These are phyloP conservation scores for Melinaea menophilus DNA, from an alignment of 2,888 invertebrate species.

Conservation along the genomic window DNA sequence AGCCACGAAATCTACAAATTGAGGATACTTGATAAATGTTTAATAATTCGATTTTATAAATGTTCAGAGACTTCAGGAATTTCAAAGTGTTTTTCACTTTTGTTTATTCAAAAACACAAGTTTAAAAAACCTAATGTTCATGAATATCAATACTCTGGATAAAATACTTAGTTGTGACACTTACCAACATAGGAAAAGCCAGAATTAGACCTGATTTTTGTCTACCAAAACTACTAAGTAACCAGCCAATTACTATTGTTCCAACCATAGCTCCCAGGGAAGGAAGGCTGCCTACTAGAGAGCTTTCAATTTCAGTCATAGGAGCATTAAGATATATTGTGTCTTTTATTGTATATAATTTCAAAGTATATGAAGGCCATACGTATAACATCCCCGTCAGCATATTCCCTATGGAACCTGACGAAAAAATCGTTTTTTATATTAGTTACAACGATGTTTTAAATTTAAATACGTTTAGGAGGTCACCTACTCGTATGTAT, in stretches of 20 bases:
- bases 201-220: slow-evolving; percentile 73
- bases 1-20: slow-evolving; percentile 76
- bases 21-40: neutral
- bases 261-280: slow-evolving; percentile 75
- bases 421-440: slow-evolving; percentile 22
- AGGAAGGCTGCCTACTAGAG: slow-evolving; percentile 76
- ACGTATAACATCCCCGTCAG: slow-evolving; percentile 63
- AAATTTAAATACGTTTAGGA: too few relatives aligned
- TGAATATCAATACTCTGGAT: too few relatives aligned
- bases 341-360: slow-evolving; percentile 55
- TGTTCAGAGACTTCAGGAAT: neutral
- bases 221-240: slow-evolving; percentile 74
- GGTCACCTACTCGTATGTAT: too few relatives aligned
- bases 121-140: slow-evolving; percentile 30
- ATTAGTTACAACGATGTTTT: neutral
- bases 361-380: slow-evolving; percentile 79
- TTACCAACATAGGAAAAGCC: slow-evolving; percentile 69
- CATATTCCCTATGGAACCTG: slow-evolving; percentile 53
- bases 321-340: slow-evolving; percentile 62
- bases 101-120: too few relatives aligned
- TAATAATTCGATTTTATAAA: neutral
- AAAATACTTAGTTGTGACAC: too few relatives aligned
- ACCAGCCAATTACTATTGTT: slow-evolving; percentile 61
- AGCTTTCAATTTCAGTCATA: slow-evolving; percentile 67
- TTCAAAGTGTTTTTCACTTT: too few relatives aligned